These are phyloP conservation scores for Danionella dracula DNA, from an alignment of 2,797 vertebrate species.

Conservation along the genomic window DNA sequence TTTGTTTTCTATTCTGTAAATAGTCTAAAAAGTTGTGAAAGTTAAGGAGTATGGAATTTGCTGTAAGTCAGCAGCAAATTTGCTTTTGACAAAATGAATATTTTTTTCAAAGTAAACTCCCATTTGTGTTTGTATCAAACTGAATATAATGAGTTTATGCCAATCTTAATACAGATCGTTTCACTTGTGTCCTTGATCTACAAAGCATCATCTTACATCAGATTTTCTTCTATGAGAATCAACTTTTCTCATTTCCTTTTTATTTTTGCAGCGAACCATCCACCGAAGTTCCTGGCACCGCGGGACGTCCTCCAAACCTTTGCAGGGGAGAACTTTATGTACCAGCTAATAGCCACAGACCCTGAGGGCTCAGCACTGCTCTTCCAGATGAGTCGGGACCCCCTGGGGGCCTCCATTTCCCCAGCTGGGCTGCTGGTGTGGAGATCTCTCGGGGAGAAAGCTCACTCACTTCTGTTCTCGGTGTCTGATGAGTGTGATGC, in stretches of 20 bases:
- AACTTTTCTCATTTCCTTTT: neutral
- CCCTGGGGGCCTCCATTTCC: constrained; percentile 61
- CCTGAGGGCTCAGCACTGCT: constrained; percentile 76
- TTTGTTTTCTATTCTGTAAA: too few relatives aligned
- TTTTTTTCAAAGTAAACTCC: too few relatives aligned
- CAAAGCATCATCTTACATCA: too few relatives aligned
- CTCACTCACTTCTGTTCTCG: constrained; percentile 60
- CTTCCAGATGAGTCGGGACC: constrained; percentile 69
- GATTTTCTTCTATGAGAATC: neutral
- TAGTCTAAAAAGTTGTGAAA: too few relatives aligned
- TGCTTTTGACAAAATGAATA: too few relatives aligned
- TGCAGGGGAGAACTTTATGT: constrained; percentile 77
- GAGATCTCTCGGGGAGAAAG: constrained; percentile 61
- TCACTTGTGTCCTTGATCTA: too few relatives aligned
- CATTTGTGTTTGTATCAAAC: too few relatives aligned
- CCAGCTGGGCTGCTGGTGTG: constrained; percentile 79
- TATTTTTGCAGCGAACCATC: constrained; percentile 60
- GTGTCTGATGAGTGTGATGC: constrained; percentile 73
- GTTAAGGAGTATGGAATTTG: too few relatives aligned
- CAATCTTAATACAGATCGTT: too few relatives aligned
- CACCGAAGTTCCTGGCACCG: constrained; percentile 70
- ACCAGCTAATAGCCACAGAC: constrained; percentile 73
- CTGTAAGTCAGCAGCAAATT: too few relatives aligned
- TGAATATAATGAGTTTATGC: too few relatives aligned
- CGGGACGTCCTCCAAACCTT: constrained; percentile 66